phyloP scores from a whole-genome alignment of 2,888 invertebrate species.

The Tigriopus californicus region DNA sequence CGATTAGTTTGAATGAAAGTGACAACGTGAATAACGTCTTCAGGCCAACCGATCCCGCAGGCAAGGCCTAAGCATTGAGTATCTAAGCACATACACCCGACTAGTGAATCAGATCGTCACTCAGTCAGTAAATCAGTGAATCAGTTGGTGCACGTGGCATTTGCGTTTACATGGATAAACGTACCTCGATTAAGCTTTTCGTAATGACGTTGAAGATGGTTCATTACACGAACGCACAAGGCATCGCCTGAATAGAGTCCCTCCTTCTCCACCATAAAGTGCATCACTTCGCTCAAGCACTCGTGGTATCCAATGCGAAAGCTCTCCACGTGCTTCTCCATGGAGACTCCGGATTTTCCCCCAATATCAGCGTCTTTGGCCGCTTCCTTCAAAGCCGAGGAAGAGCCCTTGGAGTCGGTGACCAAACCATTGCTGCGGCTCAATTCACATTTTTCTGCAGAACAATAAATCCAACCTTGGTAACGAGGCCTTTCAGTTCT shows the following conservation, averaged over 20 bases:
- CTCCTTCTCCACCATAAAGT: constrained; percentile 69
- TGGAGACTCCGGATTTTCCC: neutral
- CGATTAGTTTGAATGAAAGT: too few relatives aligned
- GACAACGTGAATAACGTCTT: too few relatives aligned
- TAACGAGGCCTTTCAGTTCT: neutral
- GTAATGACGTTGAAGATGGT: constrained; percentile 65
- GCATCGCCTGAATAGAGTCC: constrained; percentile 59
- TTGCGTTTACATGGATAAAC: neutral
- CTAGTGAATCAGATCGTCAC: too few relatives aligned
- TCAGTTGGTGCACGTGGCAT: neutral
- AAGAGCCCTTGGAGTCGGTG: constrained; percentile 12
- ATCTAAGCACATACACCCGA: too few relatives aligned
- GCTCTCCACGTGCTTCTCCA: constrained; percentile 28
- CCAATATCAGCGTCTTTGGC: too few relatives aligned
- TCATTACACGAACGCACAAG: constrained; percentile 55
- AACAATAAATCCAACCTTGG: neutral
- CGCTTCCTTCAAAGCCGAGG: neutral
- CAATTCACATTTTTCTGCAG: constrained; percentile 21
- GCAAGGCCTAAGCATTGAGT: too few relatives aligned
- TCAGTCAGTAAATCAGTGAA: too few relatives aligned
- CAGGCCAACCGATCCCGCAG: too few relatives aligned
- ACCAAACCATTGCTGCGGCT: constrained; percentile 14
- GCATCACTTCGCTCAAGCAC: constrained; percentile 69
- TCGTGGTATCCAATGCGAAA: constrained; percentile 74
- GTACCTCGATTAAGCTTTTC: constrained; percentile 30